phyloP scores from a whole-genome alignment of 2,888 invertebrate genomes.

The Lasioglossum oenotherae region DNA sequence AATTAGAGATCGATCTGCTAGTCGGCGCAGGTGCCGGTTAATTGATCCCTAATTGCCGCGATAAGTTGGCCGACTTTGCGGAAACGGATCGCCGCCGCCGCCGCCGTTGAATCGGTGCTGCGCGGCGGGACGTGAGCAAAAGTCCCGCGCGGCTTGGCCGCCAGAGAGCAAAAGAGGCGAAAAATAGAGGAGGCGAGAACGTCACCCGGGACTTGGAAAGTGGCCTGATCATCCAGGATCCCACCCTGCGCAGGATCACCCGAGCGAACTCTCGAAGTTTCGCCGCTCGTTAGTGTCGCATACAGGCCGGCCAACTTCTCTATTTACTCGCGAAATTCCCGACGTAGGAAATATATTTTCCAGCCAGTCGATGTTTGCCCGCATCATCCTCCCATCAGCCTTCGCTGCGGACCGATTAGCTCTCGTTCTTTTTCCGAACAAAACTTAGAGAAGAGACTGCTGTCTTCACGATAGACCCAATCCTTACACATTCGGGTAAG shows the following conservation, averaged over 20 bases:
- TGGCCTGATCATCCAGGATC: conserved; percentile 57
- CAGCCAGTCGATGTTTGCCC: conserved; percentile 36
- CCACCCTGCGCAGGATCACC: conserved; percentile 57
- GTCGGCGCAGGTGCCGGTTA: conserved; percentile 66
- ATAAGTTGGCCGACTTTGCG: conserved; percentile 65
- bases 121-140: conserved; percentile 47
- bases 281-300: conserved; percentile 74
- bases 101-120: background rate
- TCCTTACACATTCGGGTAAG: background rate
- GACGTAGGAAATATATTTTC: conserved; percentile 42
- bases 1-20: conserved; percentile 70
- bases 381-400: background rate
- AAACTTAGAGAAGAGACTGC: background rate
- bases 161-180: background rate
- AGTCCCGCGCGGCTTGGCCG: conserved; percentile 8
- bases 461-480: background rate
- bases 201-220: conserved; percentile 38
- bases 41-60: conserved; percentile 72
- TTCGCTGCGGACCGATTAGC: background rate
- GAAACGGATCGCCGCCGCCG: conserved; percentile 40
- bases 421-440: background rate
- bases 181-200: conserved; percentile 14
- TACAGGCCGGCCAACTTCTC: conserved; percentile 64
- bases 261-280: conserved; percentile 70
- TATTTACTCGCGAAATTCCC: conserved; percentile 71